phyloP scores from a whole-genome alignment of 1,140 invertebrate species.

The Homarus americanus region DNA sequence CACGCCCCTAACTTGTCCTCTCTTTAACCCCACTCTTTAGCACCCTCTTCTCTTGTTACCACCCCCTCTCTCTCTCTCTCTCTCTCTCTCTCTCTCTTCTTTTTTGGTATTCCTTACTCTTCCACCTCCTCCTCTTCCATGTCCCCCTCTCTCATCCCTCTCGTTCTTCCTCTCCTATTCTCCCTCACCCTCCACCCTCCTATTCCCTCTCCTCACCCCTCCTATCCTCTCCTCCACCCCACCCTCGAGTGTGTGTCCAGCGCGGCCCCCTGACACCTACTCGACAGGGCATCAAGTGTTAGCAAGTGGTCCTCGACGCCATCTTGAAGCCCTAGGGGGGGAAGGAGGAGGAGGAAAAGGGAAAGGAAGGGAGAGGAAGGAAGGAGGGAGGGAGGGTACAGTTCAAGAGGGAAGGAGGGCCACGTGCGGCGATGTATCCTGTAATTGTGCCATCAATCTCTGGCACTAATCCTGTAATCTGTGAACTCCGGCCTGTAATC shows the following conservation, averaged over 20 bases:
- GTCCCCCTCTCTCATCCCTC: background rate
- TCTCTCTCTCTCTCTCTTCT: too few species aligned
- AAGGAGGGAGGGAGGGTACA: too few species aligned
- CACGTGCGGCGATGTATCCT: conserved; percentile 28
- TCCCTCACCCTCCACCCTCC: too few species aligned
- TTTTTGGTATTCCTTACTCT: background rate
- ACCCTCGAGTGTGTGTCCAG: background rate
- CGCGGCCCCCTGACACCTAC: conserved; percentile 8
- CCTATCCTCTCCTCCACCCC: background rate
- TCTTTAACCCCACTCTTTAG: too few species aligned
- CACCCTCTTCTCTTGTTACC: too few species aligned
- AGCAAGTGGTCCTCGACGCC: conserved; percentile 35
- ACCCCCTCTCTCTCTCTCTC: too few species aligned
- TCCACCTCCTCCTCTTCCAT: too few species aligned
- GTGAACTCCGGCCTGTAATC: conserved; percentile 9
- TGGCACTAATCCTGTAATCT: conserved; percentile 7
- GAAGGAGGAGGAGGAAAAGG: too few species aligned
- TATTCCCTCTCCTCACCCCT: background rate
- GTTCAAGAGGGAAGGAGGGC: background rate
- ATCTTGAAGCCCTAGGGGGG: conserved; percentile 20
- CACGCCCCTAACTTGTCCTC: too few species aligned
- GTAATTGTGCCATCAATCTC: conserved; percentile 26
- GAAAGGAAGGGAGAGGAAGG: too few species aligned
- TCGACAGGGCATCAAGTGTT: background rate
- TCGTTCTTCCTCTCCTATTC: too few species aligned